Evolutionary conservation across 2,113 vertebrate species (phyloP).

Genomic region (Capreolus pygargus): DNA sequence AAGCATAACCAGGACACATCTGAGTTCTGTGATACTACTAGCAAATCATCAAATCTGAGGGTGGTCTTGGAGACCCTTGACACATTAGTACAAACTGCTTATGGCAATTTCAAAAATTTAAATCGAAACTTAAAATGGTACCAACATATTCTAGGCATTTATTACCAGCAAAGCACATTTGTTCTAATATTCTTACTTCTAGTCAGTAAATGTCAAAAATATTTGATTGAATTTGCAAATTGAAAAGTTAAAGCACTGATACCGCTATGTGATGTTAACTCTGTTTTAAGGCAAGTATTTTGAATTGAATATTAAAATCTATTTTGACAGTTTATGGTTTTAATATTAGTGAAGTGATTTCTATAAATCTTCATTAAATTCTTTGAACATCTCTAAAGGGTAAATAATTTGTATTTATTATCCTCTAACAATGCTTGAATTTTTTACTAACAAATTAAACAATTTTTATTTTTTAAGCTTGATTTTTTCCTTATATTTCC

Average conservation of each 20-base stretch:
- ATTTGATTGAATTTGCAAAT: not conserved
- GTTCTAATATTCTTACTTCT: not conserved
- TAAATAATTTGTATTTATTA: not conserved
- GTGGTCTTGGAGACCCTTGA: not conserved
- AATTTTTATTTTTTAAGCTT: not conserved
- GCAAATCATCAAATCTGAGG: not conserved
- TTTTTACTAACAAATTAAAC: not conserved
- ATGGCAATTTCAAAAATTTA: not conserved
- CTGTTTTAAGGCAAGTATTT: not conserved
- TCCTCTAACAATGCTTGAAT: not conserved
- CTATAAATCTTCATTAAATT: not conserved
- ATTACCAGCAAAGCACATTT: not conserved
- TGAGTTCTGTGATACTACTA: not conserved
- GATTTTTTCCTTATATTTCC: not conserved
- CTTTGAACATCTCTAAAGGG: not conserved
- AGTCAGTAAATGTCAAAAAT: not conserved
- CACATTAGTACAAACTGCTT: not conserved
- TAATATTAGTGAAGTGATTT: not conserved
- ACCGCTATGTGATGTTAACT: not conserved
- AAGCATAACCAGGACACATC: not conserved
- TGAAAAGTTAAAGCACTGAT: not conserved
- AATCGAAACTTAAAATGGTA: not conserved
- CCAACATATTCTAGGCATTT: not conserved
- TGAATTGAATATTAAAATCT: not conserved
- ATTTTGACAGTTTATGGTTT: not conserved